These are phyloP conservation scores for Philotrypesis tridentata DNA, from an alignment of 1,140 invertebrate genomes.

Conservation along the genomic window DNA sequence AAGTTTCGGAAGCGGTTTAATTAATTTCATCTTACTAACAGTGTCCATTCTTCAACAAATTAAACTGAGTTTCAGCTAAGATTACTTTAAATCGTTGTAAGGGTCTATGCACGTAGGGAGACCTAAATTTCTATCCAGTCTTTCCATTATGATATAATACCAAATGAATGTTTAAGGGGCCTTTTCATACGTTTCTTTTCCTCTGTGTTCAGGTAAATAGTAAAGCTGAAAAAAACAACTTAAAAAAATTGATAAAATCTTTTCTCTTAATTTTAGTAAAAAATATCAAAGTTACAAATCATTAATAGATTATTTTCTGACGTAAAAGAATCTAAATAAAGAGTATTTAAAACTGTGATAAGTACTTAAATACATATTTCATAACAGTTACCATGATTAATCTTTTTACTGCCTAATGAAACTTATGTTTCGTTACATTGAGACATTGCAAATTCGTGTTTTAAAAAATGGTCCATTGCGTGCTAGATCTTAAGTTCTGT, in stretches of 20 bases:
- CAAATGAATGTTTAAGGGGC: slow-evolving; percentile 7
- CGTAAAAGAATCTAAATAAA: neutral
- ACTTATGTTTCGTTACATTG: neutral
- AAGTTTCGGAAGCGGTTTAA: slow-evolving; percentile 16
- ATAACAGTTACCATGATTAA: neutral
- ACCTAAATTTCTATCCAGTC: slow-evolving; percentile 32
- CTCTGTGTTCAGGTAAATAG: neutral
- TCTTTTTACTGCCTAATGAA: slow-evolving; percentile 1
- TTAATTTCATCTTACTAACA: slow-evolving; percentile 28
- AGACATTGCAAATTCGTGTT: neutral
- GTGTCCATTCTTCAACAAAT: neutral
- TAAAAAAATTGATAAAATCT: slow-evolving; percentile 10
- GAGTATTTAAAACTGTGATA: slow-evolving; percentile 16
- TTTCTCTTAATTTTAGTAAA: neutral
- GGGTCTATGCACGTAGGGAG: slow-evolving; percentile 16
- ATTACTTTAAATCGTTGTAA: neutral
- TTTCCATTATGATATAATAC: slow-evolving; percentile 36
- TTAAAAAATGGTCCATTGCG: slow-evolving; percentile 29
- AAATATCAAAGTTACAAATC: neutral
- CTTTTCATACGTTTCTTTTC: neutral
- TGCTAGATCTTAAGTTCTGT: slow-evolving; percentile 27
- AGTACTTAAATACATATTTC: slow-evolving; percentile 1
- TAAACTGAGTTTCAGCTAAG: slow-evolving; percentile 10
- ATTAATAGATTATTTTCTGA: neutral
- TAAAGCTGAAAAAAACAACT: neutral